Conservation (phyloP, 2,797 vertebrate genomes). For the Leuciscus waleckii region DNA sequence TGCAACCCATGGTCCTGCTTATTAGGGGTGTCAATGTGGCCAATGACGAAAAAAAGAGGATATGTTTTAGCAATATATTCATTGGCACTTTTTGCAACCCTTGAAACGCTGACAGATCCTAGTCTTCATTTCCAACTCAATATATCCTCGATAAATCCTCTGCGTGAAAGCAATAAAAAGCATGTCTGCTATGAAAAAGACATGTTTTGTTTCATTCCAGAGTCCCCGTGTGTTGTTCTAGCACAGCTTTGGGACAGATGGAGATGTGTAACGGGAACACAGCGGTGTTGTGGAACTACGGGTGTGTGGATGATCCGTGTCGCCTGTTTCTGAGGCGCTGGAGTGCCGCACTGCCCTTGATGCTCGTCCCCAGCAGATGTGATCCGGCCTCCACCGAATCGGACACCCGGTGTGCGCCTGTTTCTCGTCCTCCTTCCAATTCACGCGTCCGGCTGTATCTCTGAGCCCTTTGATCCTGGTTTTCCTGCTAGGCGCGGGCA, state of each 20-base stretch:
- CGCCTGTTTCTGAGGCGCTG: slow-evolving; percentile 77
- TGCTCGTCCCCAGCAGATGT: slow-evolving; percentile 81
- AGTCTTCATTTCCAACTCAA: slow-evolving; percentile 69
- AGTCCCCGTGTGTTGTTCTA: slow-evolving; percentile 51
- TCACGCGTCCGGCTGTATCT: slow-evolving; percentile 78
- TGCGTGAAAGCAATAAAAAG: slow-evolving; percentile 51
- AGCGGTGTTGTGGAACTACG: slow-evolving; percentile 62
- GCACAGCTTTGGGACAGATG: slow-evolving; percentile 58
- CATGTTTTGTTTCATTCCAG: slow-evolving; percentile 63
- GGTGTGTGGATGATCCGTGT: slow-evolving; percentile 72
- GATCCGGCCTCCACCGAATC: slow-evolving; percentile 75
- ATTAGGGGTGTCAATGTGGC: slow-evolving; percentile 77
- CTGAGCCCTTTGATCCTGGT: slow-evolving; percentile 80
- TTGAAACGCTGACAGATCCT: slow-evolving; percentile 68
- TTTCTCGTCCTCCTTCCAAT: slow-evolving; percentile 70
- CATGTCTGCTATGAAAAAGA: slow-evolving; percentile 54
- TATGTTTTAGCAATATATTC: slow-evolving; percentile 76
- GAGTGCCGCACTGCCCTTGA: slow-evolving; percentile 84
- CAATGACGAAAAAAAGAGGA: slow-evolving; percentile 74
- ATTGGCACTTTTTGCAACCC: slow-evolving; percentile 76
- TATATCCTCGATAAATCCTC: slow-evolving; percentile 51
- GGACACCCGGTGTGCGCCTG: slow-evolving; percentile 69
- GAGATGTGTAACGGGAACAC: slow-evolving; percentile 62
- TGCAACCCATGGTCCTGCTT: slow-evolving; percentile 90
- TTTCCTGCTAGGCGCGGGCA: slow-evolving; percentile 79